phyloP scores from a whole-genome alignment of 2,888 invertebrate genomes.

The Marasmarcha lunaedactyla region DNA sequence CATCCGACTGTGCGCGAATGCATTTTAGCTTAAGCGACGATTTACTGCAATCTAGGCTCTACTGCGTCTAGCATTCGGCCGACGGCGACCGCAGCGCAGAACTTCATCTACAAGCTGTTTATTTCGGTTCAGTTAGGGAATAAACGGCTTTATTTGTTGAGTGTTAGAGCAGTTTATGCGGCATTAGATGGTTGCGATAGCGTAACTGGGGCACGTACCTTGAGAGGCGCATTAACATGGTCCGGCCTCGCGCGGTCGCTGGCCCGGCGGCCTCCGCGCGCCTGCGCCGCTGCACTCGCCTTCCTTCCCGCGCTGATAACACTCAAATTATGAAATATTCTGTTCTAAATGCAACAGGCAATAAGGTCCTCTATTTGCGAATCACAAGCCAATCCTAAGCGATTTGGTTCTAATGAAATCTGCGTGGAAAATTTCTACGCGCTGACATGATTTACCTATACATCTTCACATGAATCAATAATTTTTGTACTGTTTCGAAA shows the following conservation, averaged over 20 bases:
- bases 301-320: conserved; percentile 37
- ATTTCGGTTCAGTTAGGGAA: conserved; percentile 16
- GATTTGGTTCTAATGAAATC: too few species aligned
- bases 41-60: not conserved
- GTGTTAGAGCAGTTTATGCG: conserved; percentile 22
- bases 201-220: conserved; percentile 59
- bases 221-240: conserved; percentile 60
- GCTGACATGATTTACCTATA: too few species aligned
- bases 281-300: conserved; percentile 45
- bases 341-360: too few species aligned
- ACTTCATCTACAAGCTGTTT: conserved; percentile 15
- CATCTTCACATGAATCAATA: too few species aligned
- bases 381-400: too few species aligned
- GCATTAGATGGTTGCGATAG: conserved; percentile 18
- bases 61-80: not conserved
- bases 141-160: conserved; percentile 19
- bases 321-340: too few species aligned
- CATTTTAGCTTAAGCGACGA: not conserved
- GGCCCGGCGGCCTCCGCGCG: conserved; percentile 42
- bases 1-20: conserved; percentile 20
- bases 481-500: too few species aligned
- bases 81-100: not conserved
- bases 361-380: too few species aligned
- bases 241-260: conserved; percentile 55
- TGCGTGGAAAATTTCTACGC: too few species aligned